Evolutionary conservation across 2,888 invertebrate genomes (phyloP), one percentile per base, ranked within the genome.

Genomic region (Ennomos quercinarius): DNA sequence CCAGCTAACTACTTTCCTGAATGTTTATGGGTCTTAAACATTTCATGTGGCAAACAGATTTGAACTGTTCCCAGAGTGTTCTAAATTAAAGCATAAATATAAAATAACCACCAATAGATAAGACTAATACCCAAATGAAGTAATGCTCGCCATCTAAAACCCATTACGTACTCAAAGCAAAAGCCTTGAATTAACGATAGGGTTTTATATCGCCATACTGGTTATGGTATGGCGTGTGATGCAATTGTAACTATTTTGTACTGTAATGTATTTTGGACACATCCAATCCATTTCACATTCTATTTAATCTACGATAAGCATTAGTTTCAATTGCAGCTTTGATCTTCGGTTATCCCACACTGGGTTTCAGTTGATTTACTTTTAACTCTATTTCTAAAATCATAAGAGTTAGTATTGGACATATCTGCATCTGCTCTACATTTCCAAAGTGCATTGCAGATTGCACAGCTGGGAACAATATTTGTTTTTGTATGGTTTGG

Each of bases 101-200:
- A 50, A n/a, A 54, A 59, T 49, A 54, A 48, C 49, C 27, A 36
- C 49, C n/a, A 27, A 17, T 37, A 49, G 40, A 46, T 47, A 37
- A 27, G 12, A 27, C 39, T 39, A 40, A 49, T 37, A 53, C 49
- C 49, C 49, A 59, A 41, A 57, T 61, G 38, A 50, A 53, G 51
- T 40, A 27, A 52, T 43, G 42, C 37, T 45, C 40, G 41, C 17
- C 50, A 47, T 55, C 48, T 40, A 49, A 51, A 44, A 47, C 27
- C 54, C 60, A 57, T 57, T 59, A 60, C 55, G 41, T 64, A 68
- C 67, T 72, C 66, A 57, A 68, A 70, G 61, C 43, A 46, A 73
- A 62, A 70, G 69, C 74, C 71, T 77, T 76, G 76, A 73, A 68
- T 71, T 67, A 64, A 66, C 63, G 62, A 56, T 61, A 61, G 51